These are phyloP conservation scores for Neoarius graeffei DNA, from an alignment of 2,113 vertebrate genomes.

Conservation along the genomic window DNA sequence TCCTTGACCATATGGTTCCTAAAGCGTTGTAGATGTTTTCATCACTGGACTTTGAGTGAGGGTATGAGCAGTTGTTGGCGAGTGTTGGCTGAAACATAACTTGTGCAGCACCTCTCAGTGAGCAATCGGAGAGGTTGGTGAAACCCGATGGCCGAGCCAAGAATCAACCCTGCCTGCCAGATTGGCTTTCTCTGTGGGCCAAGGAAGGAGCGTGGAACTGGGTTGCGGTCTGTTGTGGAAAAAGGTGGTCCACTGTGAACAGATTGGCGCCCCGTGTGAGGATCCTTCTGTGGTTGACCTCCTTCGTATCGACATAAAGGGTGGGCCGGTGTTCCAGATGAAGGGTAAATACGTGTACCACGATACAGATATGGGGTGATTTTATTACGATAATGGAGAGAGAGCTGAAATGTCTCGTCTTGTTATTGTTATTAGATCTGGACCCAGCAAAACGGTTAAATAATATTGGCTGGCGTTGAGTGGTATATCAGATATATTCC, in stretches of 20 bases:
- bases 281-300: constrained; percentile 21
- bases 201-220: neutral
- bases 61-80: neutral
- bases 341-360: neutral
- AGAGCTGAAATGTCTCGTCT: too few species aligned
- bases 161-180: constrained; percentile 6
- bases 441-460: too few species aligned
- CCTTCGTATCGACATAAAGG: neutral
- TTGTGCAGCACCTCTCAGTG: constrained; percentile 11
- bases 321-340: neutral
- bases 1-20: constrained; percentile 29
- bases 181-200: constrained; percentile 21
- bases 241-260: constrained; percentile 43
- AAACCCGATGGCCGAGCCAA: constrained; percentile 10
- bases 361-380: neutral
- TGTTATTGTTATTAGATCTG: too few species aligned
- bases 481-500: too few species aligned
- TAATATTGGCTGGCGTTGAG: too few species aligned
- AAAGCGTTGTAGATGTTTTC: neutral
- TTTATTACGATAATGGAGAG: too few species aligned
- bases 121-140: neutral
- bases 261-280: constrained; percentile 40
- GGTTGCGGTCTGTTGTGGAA: constrained; percentile 37
- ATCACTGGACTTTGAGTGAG: neutral
- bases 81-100: neutral